Evolutionary conservation across 2,113 vertebrate genomes (phyloP).

Genomic region (Pluvianellus socialis): DNA sequence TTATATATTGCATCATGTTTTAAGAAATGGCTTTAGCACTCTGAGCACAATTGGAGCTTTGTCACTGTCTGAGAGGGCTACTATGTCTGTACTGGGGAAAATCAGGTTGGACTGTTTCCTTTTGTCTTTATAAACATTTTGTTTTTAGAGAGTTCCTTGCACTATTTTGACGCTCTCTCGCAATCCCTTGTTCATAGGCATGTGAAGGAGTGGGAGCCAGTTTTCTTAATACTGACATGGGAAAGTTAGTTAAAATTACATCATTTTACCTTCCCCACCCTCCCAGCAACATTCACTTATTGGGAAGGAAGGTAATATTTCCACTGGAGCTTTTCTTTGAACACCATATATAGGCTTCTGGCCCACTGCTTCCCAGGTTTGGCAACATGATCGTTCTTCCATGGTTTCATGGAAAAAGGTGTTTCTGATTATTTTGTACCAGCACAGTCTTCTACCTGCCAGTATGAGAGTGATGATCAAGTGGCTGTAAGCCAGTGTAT

Average conservation of each 20-base stretch:
- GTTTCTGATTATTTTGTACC: background rate
- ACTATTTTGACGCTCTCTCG: fast-evolving
- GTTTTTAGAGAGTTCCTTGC: background rate
- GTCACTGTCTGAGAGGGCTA: background rate
- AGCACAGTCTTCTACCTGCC: background rate
- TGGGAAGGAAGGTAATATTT: background rate
- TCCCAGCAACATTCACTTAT: background rate
- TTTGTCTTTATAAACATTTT: background rate
- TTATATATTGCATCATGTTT: conserved; percentile 35
- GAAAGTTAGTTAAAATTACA: background rate
- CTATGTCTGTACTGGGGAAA: background rate
- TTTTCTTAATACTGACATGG: background rate
- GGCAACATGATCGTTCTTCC: background rate
- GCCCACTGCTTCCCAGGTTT: background rate
- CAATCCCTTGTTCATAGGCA: background rate
- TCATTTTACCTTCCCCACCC: background rate
- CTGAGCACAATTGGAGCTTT: conserved; percentile 9
- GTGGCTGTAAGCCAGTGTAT: background rate
- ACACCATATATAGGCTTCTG: background rate
- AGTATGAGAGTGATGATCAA: background rate
- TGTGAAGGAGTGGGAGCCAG: background rate
- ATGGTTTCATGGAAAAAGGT: background rate
- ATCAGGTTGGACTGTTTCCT: background rate
- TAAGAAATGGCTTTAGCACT: conserved; percentile 30
- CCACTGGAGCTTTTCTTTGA: background rate